Conservation (phyloP, 1,140 invertebrate species). For the Manduca sexta region DNA sequence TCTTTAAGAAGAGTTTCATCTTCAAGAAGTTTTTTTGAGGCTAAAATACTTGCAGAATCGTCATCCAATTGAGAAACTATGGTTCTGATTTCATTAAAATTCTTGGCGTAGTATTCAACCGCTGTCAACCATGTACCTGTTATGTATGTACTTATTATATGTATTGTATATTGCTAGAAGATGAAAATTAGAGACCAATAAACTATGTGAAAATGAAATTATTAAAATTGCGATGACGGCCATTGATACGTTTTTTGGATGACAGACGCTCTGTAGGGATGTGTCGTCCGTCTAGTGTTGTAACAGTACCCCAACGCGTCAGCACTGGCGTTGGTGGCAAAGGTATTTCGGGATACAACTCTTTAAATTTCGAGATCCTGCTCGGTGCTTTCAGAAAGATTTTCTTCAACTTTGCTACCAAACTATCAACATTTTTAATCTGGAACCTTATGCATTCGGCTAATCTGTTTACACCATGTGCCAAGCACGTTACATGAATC, state of each 20-base stretch:
- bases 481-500: conserved; percentile 43
- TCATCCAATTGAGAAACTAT: conserved; percentile 5
- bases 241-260: too few species aligned
- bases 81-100: conserved; percentile 28
- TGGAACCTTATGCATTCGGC: conserved; percentile 37
- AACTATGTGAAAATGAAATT: too few species aligned
- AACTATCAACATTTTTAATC: conserved; percentile 34
- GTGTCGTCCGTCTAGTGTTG: too few species aligned
- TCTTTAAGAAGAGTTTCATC: too few species aligned
- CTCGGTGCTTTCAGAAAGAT: conserved; percentile 34
- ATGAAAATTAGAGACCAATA: too few species aligned
- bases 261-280: too few species aligned
- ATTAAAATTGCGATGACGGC: too few species aligned
- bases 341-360: conserved; percentile 30
- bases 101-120: conserved; percentile 33
- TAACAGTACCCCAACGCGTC: conserved; percentile 59
- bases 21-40: too few species aligned
- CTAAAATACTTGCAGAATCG: too few species aligned
- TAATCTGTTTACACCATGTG: conserved; percentile 43
- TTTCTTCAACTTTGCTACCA: conserved; percentile 36
- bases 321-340: conserved; percentile 49
- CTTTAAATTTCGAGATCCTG: conserved; percentile 34
- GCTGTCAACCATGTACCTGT: conserved; percentile 55
- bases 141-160: too few species aligned
- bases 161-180: too few species aligned